Evolutionary conservation across 2,888 invertebrate species (phyloP), one percentile per base, ranked within the genome.

Genomic region (Tetragnatha montana): DNA sequence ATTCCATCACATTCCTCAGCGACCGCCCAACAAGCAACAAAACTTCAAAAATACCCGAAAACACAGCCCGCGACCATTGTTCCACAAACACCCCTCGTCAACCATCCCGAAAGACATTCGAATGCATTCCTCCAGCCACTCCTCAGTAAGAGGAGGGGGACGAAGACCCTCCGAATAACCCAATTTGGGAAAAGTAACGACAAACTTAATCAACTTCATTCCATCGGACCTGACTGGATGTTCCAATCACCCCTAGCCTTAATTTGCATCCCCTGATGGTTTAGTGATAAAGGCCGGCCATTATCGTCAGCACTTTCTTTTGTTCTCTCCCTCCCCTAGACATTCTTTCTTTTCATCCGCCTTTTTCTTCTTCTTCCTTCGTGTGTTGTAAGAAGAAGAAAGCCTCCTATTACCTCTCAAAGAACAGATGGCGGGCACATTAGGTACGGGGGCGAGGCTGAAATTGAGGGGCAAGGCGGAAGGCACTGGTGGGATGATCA

Each of bases 261-360:
- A 80, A 86, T 86, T 86, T 86, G 86, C 86, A 86, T 86, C 74
- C 80, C 80, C 86, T 73, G 73, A 85, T 85, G 71, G 85, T 79
- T 74, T 60, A 73, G 80, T 86, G 86, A 86, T 86, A 86, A 80
- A 73, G 80, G 60, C 35, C 71, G 86, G 86, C 86, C 80, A 86
- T 86, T 86, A 86, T 80, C 86, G 86, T 86, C 86, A 80, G 86
- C 86, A 86, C 80, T 86, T 86, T 80, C 86, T 86, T 86, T 86
- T 86, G 86, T 86, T 80, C 86, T 86, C 74, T 74, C 78, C 71
- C 81, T 35, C 35, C 35, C 79, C 73, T 47, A 80, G 86, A 74
- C 74, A 81, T 81, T 74, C 17, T 79, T 68, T 12, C n/a, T 68
- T 69, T 60, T 75, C 69, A 47, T 74, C 22, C 60, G 19, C 49